These are phyloP conservation scores for Sycobia sp. DNA, from an alignment of 1,140 invertebrate genomes.

Conservation along the genomic window DNA sequence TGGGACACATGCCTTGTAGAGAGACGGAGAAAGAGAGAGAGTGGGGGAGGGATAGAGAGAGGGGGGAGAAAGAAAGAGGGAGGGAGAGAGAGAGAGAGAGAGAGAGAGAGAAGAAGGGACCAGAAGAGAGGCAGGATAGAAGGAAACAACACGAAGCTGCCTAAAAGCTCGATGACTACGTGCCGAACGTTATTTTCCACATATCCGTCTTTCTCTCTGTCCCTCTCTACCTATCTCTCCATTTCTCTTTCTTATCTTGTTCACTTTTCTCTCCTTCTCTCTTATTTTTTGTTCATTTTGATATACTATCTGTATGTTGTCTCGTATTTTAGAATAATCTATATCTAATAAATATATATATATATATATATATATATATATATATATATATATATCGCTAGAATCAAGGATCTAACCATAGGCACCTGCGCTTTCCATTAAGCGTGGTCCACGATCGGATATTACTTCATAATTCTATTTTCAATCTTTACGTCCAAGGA, in stretches of 20 bases:
- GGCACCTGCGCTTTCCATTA: too few species aligned
- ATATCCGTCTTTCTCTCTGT: neutral
- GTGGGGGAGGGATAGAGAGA: constrained; percentile 30
- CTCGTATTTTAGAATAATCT: neutral
- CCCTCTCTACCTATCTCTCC: neutral
- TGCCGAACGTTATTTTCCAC: constrained; percentile 1
- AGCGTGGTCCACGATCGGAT: too few species aligned
- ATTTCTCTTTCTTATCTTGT: neutral
- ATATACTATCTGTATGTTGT: neutral
- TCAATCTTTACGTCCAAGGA: too few species aligned
- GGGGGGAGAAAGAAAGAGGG: constrained; percentile 27
- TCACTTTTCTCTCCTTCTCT: neutral
- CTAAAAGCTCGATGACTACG: constrained; percentile 37
- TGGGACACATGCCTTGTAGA: neutral
- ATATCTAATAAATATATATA: too few species aligned
- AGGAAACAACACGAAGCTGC: too few species aligned
- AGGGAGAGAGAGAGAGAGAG: too few species aligned
- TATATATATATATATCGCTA: too few species aligned
- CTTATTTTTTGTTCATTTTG: neutral
- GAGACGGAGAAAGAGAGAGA: neutral
- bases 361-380: too few species aligned
- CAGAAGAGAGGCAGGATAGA: too few species aligned
- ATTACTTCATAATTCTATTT: too few species aligned
- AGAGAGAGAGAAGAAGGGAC: too few species aligned
- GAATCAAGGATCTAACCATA: too few species aligned